Conservation (phyloP, 2,888 invertebrate species). For the Griposia aprilina region DNA sequence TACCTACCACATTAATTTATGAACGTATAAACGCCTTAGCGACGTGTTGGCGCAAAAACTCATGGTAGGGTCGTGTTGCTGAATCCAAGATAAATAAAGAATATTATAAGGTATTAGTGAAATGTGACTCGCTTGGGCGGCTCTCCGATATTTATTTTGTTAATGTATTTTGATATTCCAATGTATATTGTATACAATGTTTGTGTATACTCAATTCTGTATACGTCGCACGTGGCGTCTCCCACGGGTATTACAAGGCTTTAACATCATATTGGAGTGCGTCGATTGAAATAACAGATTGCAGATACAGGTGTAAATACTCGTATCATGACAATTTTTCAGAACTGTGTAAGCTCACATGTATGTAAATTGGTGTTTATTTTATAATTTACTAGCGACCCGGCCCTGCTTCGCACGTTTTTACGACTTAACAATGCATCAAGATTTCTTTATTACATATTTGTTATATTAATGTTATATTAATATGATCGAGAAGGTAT, state of each 20-base stretch:
- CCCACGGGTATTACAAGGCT: constrained; percentile 51
- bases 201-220: constrained; percentile 29
- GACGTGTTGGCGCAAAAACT: neutral
- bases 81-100: constrained; percentile 64
- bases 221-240: constrained; percentile 29
- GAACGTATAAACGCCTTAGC: no score
- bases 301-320: neutral
- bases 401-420: no score
- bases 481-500: no score
- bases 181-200: constrained; percentile 37
- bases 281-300: constrained; percentile 32
- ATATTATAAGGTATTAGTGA: constrained; percentile 58
- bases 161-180: constrained; percentile 64
- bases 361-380: neutral
- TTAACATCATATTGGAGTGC: constrained; percentile 40
- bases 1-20: no score
- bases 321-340: neutral
- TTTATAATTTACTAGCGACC: neutral
- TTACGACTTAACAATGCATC: no score
- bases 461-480: no score
- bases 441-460: no score
- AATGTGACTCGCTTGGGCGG: constrained; percentile 54
- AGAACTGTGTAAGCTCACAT: neutral
- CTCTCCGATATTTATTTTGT: constrained; percentile 67
- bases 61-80: constrained; percentile 6